Conservation (phyloP, 2,797 vertebrate genomes). For the Xenopus petersii region DNA sequence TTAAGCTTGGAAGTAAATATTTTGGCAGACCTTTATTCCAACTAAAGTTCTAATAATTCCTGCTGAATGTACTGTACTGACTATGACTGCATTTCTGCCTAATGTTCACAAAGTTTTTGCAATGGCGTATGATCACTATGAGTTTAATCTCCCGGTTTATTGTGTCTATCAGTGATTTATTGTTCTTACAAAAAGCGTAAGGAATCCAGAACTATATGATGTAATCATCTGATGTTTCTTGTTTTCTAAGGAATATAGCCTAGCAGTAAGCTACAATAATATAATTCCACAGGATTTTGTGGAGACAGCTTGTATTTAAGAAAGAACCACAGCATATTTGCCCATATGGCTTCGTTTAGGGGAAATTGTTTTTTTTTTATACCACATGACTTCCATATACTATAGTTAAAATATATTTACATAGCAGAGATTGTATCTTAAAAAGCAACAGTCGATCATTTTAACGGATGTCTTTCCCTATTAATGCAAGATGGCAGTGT, state of each 20-base stretch:
- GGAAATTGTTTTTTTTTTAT: conserved; percentile 56
- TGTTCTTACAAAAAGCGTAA: not conserved
- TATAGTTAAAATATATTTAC: conserved; percentile 50
- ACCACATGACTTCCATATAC: conserved; percentile 35
- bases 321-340: conserved; percentile 53
- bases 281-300: conserved; percentile 58
- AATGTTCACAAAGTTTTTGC: too few species aligned
- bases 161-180: not conserved
- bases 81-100: too few species aligned
- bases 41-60: too few species aligned
- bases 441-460: conserved; percentile 1
- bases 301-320: conserved; percentile 55
- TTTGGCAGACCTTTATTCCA: too few species aligned
- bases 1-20: too few species aligned
- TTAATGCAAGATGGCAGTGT: not conserved
- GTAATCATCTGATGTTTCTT: conserved; percentile 18
- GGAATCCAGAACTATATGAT: conserved; percentile 18
- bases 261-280: conserved; percentile 53
- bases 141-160: not conserved
- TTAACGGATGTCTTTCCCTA: not conserved
- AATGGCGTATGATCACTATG: not conserved
- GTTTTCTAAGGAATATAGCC: conserved; percentile 48
- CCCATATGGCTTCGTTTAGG: conserved; percentile 60
- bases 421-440: conserved; percentile 40
- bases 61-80: too few species aligned